Base-by-base conservation (phyloP, 2,797 vertebrate species). In the Anguilla pacifica region DNA sequence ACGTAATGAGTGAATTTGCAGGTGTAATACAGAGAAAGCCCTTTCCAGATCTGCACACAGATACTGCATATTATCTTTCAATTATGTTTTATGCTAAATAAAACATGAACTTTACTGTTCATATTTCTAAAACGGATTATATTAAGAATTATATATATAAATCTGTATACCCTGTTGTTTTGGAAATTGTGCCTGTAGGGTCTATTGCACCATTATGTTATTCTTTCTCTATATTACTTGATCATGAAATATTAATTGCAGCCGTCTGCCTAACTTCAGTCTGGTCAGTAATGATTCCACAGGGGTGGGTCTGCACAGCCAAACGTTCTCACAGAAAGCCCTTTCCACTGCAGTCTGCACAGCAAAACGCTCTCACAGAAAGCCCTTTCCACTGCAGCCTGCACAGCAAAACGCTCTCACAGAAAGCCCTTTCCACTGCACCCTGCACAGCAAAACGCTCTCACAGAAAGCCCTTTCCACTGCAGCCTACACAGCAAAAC, bases 1-100 rank as follows among this genome's bases (percentile, higher is more conserved):
- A 74, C 17, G 81, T 91, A 91, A 92, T 89, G 88, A 90, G 85
- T 70, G 46, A 86, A 90, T 89, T 53, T 87, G 25, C 64, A 72
- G 86, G 46, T 72, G 46, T 39, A 19, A 9, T 43, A 43, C 61
- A 85, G 19, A 43, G 84, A 19, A 85, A 64, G 35, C 19, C 28
- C 22, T 28, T 83, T 31, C 53, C 55, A 22, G 25, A 28, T 2
- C 4, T 46, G 43, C 17, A 25, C 7, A 35, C 15, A 15, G 11
- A 22, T 25, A 43, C 77, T 22, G 77, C 13, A 9, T 81, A 81
- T 46, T 81, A 43, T 15, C 35, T 77, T 77, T 77, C 72, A 39
- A 77, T 39, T 17, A 77, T 13, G 2, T 74, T 74, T 67, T 67
- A 70, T 9, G n/a, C n/a, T 77, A 31, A 81, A 46, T 81, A 49